Evolutionary conservation across 2,797 vertebrate species (phyloP).

Genomic region (Miichthys miiuy): DNA sequence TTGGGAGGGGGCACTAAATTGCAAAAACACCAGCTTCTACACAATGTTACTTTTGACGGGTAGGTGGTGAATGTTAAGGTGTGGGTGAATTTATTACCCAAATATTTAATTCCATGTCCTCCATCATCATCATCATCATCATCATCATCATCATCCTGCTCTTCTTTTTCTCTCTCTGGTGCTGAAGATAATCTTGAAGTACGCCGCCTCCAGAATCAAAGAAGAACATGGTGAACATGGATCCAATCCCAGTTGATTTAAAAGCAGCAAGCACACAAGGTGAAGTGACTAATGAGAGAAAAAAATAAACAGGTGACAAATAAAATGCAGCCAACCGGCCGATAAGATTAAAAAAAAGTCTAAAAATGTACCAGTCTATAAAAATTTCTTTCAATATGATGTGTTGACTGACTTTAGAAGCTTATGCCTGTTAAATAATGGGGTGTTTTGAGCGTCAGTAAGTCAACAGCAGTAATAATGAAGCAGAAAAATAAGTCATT

Average conservation of each 20-base stretch:
- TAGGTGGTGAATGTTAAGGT: neutral
- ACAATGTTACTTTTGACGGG: no score
- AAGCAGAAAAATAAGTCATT: conserved; percentile 1
- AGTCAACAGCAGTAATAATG: conserved; percentile 1
- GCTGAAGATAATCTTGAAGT: conserved; percentile 33
- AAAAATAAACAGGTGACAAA: conserved; percentile 32
- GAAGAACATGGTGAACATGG: conserved; percentile 42
- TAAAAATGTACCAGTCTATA: neutral
- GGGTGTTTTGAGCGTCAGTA: neutral
- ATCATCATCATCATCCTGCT: neutral
- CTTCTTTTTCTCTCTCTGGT: neutral
- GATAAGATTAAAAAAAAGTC: no score
- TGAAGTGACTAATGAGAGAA: conserved; percentile 30
- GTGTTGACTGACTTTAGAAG: neutral
- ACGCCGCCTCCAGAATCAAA: conserved; percentile 46
- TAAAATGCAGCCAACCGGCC: neutral
- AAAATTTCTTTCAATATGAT: no score
- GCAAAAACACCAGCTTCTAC: no score
- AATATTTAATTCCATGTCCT: neutral
- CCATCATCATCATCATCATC: neutral
- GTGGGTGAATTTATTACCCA: neutral
- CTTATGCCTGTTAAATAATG: neutral
- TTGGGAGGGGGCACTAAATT: no score
- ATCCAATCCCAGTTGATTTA: conserved; percentile 44
- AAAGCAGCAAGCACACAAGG: conserved; percentile 48